phyloP scores from a whole-genome alignment of 2,888 invertebrate species.

The Hydroisotoma schaefferi region DNA sequence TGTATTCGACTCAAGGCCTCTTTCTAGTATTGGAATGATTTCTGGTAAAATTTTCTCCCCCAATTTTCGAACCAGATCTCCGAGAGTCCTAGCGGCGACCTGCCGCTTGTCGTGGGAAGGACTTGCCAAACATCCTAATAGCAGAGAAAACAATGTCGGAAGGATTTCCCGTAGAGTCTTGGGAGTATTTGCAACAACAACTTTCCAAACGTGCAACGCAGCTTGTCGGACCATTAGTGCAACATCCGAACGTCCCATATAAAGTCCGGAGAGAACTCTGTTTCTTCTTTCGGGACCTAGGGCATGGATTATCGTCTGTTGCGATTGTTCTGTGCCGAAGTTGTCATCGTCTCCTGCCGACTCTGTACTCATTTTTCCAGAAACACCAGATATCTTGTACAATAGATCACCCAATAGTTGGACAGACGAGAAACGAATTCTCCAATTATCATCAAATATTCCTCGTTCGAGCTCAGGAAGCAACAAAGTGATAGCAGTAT shows the following conservation, averaged over 20 bases:
- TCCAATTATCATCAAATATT: constrained; percentile 97
- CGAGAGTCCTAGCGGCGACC: constrained; percentile 68
- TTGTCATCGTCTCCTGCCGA: constrained; percentile 98
- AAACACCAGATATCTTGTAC: constrained; percentile 94
- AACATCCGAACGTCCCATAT: constrained; percentile 96
- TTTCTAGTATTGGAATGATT: constrained; percentile 95
- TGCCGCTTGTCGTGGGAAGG: constrained; percentile 94
- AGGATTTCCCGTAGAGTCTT: constrained; percentile 92
- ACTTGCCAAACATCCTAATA: constrained; percentile 91
- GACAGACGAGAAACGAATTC: constrained; percentile 87
- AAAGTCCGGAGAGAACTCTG: constrained; percentile 86
- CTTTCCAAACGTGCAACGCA: constrained; percentile 98
- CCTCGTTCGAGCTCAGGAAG: constrained; percentile 92
- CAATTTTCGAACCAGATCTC: constrained; percentile 92
- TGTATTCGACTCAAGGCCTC: constrained; percentile 83
- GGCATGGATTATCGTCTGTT: constrained; percentile 78
- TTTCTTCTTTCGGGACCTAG: constrained; percentile 87
- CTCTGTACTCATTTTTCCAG: constrained; percentile 98
- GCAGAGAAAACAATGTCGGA: constrained; percentile 84
- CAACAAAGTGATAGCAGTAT: constrained; percentile 85
- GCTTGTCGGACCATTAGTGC: constrained; percentile 96
- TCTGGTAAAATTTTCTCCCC: constrained; percentile 97
- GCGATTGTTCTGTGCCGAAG: constrained; percentile 95
- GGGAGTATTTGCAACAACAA: constrained; percentile 97
- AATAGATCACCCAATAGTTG: constrained; percentile 92